Base-by-base conservation (phyloP, 2,797 vertebrate species). In the Anolis apletophallus region DNA sequence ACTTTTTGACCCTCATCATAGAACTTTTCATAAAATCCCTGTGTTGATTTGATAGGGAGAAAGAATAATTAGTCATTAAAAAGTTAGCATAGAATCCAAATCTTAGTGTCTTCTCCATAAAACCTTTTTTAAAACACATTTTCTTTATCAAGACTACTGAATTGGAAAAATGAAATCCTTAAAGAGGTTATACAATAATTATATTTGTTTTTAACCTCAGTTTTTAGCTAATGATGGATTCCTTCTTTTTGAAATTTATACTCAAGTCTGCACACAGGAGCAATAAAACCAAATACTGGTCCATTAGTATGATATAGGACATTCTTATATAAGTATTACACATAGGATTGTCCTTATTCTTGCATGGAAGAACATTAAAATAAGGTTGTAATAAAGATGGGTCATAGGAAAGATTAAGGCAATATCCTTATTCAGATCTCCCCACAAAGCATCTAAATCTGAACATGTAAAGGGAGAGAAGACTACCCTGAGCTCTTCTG, bases 1-100 rank as follows among this genome's bases (percentile, higher is more conserved):
- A 86, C 86, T 93, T 85, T 94, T 92, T 94, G 91, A 93, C 81
- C 83, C 84, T 87, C 34, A 87, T 79, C 75, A 88, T 78, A 90
- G 46, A 89, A 85, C 59, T 84, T 86, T 92, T 87, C 83, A 91
- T 88, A 67, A 78, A 86, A 29, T 71, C 90, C 73, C 88, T 81
- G 88, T 61, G 50, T 67, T 73, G 13, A 0, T 16, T 59, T 80
- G 4, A 2, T 54, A 86, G 55, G 1, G 1, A 52, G 5, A 29
- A n/a, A 21, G 17, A 13, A 16, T 7, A 32, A 9, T 61, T 75
- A 67, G 19, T 75, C 72, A 61, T 75, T 75, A 74, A 52, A 46
- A 80, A 17, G 23, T 72, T 50, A 71, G 26, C 17, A 64, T 73
- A 61, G 26, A 61, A 52, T 50, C 16, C 23, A n/a, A 61, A 61